phyloP scores from a whole-genome alignment of 2,888 invertebrate species.

The Archips crataeganus region DNA sequence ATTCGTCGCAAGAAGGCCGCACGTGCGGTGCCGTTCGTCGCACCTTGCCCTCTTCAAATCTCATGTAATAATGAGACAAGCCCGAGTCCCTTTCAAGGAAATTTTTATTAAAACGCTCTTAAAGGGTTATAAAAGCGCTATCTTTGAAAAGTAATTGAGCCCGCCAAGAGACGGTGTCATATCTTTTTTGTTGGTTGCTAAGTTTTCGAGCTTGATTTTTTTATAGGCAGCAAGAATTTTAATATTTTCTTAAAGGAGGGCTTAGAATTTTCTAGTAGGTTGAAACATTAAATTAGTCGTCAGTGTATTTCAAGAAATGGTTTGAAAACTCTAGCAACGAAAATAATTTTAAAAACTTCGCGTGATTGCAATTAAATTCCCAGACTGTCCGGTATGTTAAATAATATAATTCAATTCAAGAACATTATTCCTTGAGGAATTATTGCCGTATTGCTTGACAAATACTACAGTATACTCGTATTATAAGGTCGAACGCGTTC shows the following conservation, averaged over 20 bases:
- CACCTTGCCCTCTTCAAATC: conserved; percentile 64
- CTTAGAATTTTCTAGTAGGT: not conserved
- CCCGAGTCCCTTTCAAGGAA: conserved; percentile 68
- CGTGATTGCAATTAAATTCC: not conserved
- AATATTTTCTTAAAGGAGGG: not conserved
- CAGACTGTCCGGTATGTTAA: not conserved
- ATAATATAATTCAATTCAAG: not conserved
- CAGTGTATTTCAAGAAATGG: not conserved
- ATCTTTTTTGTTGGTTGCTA: conserved; percentile 50
- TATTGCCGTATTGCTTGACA: not conserved
- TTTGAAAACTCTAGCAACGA: not conserved
- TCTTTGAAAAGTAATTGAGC: conserved; percentile 75
- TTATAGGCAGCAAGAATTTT: conserved; percentile 24
- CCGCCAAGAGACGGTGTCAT: conserved; percentile 50
- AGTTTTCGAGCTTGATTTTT: conserved; percentile 35
- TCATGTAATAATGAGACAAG: conserved; percentile 76
- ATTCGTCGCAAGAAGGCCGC: conserved; percentile 59
- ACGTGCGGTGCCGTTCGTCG: conserved; percentile 59
- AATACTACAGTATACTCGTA: not conserved
- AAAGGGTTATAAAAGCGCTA: conserved; percentile 71
- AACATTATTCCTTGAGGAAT: not conserved
- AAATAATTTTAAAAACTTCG: not conserved
- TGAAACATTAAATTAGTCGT: not conserved
- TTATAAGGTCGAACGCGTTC: no score
- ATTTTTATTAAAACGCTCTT: conserved; percentile 76